Conservation (phyloP, 1,140 invertebrate genomes). For the Acromyrmex charruanus region DNA sequence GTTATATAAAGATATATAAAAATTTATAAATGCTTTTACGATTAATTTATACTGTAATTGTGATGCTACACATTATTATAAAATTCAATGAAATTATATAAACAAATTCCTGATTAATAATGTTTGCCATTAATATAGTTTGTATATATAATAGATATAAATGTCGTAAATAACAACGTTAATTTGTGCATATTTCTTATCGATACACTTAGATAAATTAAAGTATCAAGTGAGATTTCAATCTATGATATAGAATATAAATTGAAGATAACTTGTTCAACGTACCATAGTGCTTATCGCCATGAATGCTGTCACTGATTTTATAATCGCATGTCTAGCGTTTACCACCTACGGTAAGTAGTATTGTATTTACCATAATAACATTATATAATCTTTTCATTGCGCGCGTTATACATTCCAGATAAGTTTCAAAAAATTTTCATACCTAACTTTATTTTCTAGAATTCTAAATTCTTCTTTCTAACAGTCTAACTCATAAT, state of each 20-base stretch:
- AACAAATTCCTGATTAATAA: no score
- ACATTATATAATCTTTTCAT: background rate
- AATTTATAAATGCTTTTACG: background rate
- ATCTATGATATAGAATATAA: constrained; percentile 15
- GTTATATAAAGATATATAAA: no score
- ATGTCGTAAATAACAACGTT: background rate
- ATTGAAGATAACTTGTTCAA: constrained; percentile 14
- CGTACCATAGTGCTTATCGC: constrained; percentile 14
- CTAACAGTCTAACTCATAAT: background rate
- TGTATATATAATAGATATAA: background rate
- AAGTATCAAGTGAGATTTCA: background rate
- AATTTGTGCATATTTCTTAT: background rate
- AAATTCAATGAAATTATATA: constrained; percentile 7
- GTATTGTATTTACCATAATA: background rate
- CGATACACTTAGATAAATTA: constrained; percentile 8
- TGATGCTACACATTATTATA: background rate
- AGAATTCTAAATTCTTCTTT: background rate
- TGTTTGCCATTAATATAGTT: background rate
- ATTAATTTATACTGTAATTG: background rate
- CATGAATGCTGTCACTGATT: constrained; percentile 4
- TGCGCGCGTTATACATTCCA: background rate
- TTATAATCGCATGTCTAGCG: constrained; percentile 5
- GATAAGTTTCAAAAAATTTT: background rate
- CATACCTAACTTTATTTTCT: background rate
- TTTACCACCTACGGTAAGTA: constrained; percentile 10